phyloP scores from a whole-genome alignment of 2,113 vertebrate genomes.

The Regulus satrapa region DNA sequence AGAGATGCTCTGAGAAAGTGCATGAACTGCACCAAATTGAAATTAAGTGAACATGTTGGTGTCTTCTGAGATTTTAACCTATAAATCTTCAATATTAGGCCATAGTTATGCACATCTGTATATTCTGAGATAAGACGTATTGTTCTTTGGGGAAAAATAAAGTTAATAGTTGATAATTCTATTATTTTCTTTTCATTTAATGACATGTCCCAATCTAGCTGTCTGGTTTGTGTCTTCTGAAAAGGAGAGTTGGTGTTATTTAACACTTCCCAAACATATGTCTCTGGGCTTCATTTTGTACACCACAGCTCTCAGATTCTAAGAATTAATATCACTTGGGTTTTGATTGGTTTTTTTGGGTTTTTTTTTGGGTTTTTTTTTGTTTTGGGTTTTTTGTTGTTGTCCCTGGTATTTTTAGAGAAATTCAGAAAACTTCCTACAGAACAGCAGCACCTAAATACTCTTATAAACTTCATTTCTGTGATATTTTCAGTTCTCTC shows the following conservation, averaged over 20 bases:
- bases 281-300: neutral
- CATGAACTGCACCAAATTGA: neutral
- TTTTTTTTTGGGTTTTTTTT: no score
- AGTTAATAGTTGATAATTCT: neutral
- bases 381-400: no score
- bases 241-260: neutral
- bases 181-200: neutral
- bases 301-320: neutral
- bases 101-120: rapidly evolving
- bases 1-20: neutral
- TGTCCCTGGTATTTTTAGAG: neutral
- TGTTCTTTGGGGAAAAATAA: neutral
- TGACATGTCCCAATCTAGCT: neutral
- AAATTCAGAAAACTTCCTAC: neutral
- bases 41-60: neutral
- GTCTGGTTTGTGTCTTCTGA: neutral
- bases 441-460: neutral
- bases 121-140: neutral
- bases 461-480: neutral
- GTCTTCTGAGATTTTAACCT: neutral
- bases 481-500: neutral
- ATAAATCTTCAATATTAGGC: neutral
- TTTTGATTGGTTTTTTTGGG: no score
- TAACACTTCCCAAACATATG: neutral
- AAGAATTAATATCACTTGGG: neutral